phyloP scores from a whole-genome alignment of 2,888 invertebrate genomes.

The Hirtodrosophila alboralis region DNA sequence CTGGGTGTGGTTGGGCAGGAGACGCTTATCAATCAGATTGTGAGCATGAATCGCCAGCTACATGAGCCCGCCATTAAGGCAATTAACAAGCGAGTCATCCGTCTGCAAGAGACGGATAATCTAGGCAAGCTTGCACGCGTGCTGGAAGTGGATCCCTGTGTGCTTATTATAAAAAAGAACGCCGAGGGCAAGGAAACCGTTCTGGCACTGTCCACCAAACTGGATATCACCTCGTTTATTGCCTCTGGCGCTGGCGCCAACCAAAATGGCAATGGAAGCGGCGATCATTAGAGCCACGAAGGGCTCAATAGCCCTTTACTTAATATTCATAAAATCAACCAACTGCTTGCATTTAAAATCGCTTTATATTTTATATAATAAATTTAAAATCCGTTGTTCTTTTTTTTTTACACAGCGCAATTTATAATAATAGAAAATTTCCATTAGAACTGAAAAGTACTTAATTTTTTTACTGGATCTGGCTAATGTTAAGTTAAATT shows the following conservation, averaged over 20 bases:
- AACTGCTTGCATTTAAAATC: slow-evolving; percentile 12
- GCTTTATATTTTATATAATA: slow-evolving; percentile 19
- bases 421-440: too few species aligned
- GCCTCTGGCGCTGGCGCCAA: slow-evolving; percentile 58
- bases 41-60: slow-evolving; percentile 73
- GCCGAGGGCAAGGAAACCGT: slow-evolving; percentile 86
- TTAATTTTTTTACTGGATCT: too few species aligned
- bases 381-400: slow-evolving; percentile 5
- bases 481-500: too few species aligned
- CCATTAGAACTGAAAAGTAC: too few species aligned
- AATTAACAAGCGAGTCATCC: slow-evolving; percentile 89
- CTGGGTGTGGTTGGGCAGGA: slow-evolving; percentile 75
- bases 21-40: slow-evolving; percentile 76
- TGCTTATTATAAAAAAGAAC: slow-evolving; percentile 85
- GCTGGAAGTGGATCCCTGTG: slow-evolving; percentile 92
- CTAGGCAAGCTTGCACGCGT: slow-evolving; percentile 91
- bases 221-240: slow-evolving; percentile 88
- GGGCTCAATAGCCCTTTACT: background rate
- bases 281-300: slow-evolving; percentile 9
- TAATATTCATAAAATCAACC: background rate
- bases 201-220: slow-evolving; percentile 88
- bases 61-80: slow-evolving; percentile 86
- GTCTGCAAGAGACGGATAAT: slow-evolving; percentile 87
- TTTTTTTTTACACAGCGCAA: too few species aligned
- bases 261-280: slow-evolving; percentile 52